Conservation (phyloP, 2,113 vertebrate genomes). For the Cephalophus harveyi region DNA sequence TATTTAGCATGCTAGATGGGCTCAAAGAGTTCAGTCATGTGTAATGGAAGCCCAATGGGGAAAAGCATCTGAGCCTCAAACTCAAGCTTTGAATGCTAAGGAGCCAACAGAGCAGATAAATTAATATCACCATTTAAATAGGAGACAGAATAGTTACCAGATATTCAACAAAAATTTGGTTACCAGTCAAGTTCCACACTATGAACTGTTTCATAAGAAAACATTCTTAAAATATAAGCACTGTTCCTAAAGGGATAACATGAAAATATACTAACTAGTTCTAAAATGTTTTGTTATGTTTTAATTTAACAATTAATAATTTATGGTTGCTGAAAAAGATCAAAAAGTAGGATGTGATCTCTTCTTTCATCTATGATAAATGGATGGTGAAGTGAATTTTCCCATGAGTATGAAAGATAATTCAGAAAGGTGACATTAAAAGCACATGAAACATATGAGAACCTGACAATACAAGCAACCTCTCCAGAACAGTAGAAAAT, state of each 20-base stretch:
- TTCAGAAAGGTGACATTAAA: constrained; percentile 57
- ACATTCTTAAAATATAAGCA: constrained; percentile 14
- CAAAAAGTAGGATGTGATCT: constrained; percentile 28
- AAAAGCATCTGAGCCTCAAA: constrained; percentile 8
- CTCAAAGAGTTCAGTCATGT: constrained; percentile 60
- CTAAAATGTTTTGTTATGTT: constrained; percentile 29
- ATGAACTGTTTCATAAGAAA: constrained; percentile 31
- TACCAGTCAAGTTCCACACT: neutral
- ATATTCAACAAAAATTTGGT: constrained; percentile 23
- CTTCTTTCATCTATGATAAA: constrained; percentile 31
- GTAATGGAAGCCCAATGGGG: neutral
- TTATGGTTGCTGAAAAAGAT: constrained; percentile 41
- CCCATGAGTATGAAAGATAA: constrained; percentile 43
- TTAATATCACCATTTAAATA: constrained; percentile 1
- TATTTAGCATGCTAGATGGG: constrained; percentile 47
- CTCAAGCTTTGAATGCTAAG: neutral
- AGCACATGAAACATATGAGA: neutral
- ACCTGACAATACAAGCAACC: neutral
- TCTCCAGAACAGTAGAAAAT: neutral
- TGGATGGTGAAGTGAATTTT: constrained; percentile 9
- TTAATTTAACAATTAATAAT: constrained; percentile 38
- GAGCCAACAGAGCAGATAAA: constrained; percentile 17
- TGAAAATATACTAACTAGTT: constrained; percentile 24
- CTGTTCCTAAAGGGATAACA: constrained; percentile 3
- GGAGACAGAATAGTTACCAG: neutral